These are phyloP conservation scores for Napeogenes sylphis DNA, from an alignment of 2,888 invertebrate species.

Conservation along the genomic window DNA sequence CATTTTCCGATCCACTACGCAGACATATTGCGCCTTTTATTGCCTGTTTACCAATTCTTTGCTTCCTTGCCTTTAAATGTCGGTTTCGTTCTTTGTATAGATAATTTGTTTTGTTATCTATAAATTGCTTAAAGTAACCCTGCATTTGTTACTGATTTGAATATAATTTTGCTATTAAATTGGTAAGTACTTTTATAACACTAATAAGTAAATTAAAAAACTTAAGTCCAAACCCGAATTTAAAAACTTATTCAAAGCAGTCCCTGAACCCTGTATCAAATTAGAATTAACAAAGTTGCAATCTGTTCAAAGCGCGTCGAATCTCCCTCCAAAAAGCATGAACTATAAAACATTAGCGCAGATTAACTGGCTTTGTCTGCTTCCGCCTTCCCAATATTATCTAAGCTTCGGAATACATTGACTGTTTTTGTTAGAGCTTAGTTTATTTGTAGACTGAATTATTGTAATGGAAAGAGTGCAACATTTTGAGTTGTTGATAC, in stretches of 20 bases:
- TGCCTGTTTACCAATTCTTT: slow-evolving; percentile 38
- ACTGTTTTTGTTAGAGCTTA: slow-evolving; percentile 28
- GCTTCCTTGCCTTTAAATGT: slow-evolving; percentile 30
- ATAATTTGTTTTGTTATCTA: no score
- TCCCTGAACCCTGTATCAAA: slow-evolving; percentile 41
- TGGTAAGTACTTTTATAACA: no score
- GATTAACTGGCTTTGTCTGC: slow-evolving; percentile 49
- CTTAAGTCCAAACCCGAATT: no score
- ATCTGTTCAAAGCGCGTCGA: slow-evolving; percentile 54
- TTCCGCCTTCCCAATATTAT: slow-evolving; percentile 40
- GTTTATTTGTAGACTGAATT: slow-evolving; percentile 33
- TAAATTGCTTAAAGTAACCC: neutral
- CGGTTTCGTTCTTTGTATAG: slow-evolving; percentile 12
- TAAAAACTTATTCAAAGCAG: slow-evolving; percentile 16
- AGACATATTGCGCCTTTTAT: slow-evolving; percentile 54
- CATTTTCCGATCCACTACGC: slow-evolving; percentile 65
- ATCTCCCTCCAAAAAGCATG: slow-evolving; percentile 51
- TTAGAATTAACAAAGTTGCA: slow-evolving; percentile 49
- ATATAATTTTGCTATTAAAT: neutral
- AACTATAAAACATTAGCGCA: slow-evolving; percentile 50
- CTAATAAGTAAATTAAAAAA: no score
- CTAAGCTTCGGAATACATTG: slow-evolving; percentile 40
- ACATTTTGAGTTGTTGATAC: neutral
- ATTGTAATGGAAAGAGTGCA: slow-evolving; percentile 34
- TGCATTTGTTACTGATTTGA: neutral